Evolutionary conservation across 2,888 invertebrate genomes (phyloP), one percentile per base, ranked within the genome.

Genomic region (Gymnoscelis rufifasciata): DNA sequence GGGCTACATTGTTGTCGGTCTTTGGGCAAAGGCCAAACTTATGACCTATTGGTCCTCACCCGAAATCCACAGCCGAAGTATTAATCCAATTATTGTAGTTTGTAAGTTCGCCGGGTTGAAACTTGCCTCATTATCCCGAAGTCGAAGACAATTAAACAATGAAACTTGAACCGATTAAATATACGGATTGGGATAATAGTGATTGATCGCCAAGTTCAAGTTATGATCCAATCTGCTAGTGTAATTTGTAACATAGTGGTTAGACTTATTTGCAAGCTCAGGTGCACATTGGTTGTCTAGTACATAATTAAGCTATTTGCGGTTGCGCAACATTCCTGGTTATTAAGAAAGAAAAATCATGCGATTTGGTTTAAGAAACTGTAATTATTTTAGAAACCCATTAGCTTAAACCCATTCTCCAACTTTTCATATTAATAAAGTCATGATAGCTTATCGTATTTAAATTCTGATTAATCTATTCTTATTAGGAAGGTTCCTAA

Each of bases 31-130:
- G n/a, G n/a, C n/a, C n/a, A n/a, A n/a, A n/a, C n/a, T n/a, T n/a
- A n/a, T n/a, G n/a, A n/a, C n/a, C 23, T 8, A 29, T 15, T 1
- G 26, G 19, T 8, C 6, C 15, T 11, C 29, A 23, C 14, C 35
- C 30, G 14, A 37, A 28, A 19, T 38, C 30, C 26, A n/a, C 35
- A 26, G 38, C 36, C 39, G 28, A 14, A 33, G 38, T 29, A 48
- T 30, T 43, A 40, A 43, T 45, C 45, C 42, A 43, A 46, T 52
- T 29, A 52, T 48, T 40, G 40, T 46, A 46, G 49, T 49, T 49
- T 13, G 37, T 28, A 44, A 44, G 27, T 41, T 31, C 15, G 26
- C 29, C 26, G 39, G 23, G 30, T 10, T 23, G 33, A 28, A 44
- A 49, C 48, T 49, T 44, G 43, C 27, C 43, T 41, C 50, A 42